Evolutionary conservation across 2,888 invertebrate genomes (phyloP).

Genomic region (Hetaerina titia): DNA sequence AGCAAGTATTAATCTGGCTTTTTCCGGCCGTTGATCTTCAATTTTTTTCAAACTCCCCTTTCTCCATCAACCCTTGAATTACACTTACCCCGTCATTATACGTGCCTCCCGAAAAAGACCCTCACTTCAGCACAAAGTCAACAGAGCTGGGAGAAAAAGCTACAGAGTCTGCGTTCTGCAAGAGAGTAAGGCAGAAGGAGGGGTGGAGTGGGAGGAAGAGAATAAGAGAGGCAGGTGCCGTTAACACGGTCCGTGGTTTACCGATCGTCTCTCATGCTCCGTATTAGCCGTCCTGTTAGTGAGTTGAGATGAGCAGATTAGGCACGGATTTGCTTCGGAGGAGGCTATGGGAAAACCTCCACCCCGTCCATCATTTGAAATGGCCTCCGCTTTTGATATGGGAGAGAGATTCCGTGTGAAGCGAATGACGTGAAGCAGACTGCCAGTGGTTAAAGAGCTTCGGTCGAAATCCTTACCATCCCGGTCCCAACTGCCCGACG

Average conservation of each 20-base stretch:
- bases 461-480: not conserved
- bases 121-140: not conserved
- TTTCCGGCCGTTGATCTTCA: conserved; percentile 16
- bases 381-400: not conserved
- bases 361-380: not conserved
- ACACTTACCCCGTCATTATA: conserved; percentile 31
- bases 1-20: conserved; percentile 39
- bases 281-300: conserved; percentile 26
- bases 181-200: not conserved
- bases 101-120: conserved; percentile 14
- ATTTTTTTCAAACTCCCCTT: not conserved
- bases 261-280: conserved; percentile 21
- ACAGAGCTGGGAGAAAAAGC: not conserved
- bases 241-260: conserved; percentile 35
- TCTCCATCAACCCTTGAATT: conserved; percentile 7
- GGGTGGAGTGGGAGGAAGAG: not conserved
- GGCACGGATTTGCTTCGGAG: conserved; percentile 38
- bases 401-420: not conserved
- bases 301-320: conserved; percentile 31
- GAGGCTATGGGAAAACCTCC: conserved; percentile 30
- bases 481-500: not conserved
- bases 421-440: not conserved
- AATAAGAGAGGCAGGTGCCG: conserved; percentile 30
- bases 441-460: not conserved
- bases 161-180: not conserved